These are phyloP conservation scores for Helostoma temminkii DNA, from an alignment of 2,797 vertebrate genomes.

Conservation along the genomic window DNA sequence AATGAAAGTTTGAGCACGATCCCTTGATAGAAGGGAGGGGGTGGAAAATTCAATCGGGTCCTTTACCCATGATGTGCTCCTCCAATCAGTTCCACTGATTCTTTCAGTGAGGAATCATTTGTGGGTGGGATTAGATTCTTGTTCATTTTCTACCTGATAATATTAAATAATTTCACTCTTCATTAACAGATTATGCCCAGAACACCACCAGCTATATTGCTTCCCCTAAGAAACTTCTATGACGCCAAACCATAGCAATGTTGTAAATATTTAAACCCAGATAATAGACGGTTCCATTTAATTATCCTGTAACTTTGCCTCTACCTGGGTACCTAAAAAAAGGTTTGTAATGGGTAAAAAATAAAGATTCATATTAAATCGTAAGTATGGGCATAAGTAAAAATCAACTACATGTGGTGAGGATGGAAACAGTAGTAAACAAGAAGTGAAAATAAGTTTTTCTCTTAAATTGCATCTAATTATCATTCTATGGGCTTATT, in stretches of 20 bases:
- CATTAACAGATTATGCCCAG: conserved; percentile 46
- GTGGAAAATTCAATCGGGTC: conserved; percentile 43
- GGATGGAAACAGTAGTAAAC: no score
- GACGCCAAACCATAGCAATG: background rate
- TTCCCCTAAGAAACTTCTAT: background rate
- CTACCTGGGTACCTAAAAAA: no score
- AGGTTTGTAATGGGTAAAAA: no score
- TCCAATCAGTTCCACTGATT: conserved; percentile 45
- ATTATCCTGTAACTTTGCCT: background rate
- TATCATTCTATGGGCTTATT: no score
- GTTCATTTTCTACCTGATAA: conserved; percentile 54
- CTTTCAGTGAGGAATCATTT: conserved; percentile 22
- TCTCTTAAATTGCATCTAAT: no score
- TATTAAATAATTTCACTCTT: conserved; percentile 57
- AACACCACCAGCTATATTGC: conserved; percentile 7
- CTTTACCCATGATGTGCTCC: conserved; percentile 37
- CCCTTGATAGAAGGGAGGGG: conserved; percentile 29
- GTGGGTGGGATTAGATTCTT: conserved; percentile 46
- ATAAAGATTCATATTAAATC: no score
- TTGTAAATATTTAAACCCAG: conserved; percentile 11
- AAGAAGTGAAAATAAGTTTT: no score
- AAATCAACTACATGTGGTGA: no score
- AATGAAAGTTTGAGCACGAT: conserved; percentile 20
- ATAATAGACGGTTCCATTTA: conserved; percentile 2
- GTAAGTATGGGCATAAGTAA: no score